Percentiles rank a stretch among this genome's conserved stretches.
Conservation (phyloP, 2,888 invertebrate genomes). For the Sussaba pulchella region DNA sequence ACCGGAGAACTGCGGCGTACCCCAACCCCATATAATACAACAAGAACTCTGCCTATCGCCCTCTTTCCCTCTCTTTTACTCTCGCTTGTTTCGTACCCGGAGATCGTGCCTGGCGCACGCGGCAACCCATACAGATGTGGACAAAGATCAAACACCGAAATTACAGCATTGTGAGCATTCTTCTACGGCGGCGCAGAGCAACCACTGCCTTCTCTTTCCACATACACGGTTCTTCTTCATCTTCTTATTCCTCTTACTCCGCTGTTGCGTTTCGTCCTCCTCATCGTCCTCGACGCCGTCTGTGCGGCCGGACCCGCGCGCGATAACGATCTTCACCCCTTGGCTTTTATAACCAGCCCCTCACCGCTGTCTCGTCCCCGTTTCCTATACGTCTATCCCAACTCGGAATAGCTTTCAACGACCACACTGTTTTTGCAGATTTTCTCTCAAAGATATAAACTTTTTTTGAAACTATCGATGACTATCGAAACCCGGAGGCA, state of each 20-base stretch:
- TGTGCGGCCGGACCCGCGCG: conserved; percentile 37
- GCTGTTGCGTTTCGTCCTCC: conserved; percentile 39
- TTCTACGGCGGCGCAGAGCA: conserved; percentile 72
- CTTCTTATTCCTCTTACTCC: conserved; percentile 23
- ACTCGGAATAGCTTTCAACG: too few relatives aligned
- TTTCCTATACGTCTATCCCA: conserved; percentile 2
- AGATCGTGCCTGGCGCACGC: conserved; percentile 26
- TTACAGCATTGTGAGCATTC: conserved; percentile 83
- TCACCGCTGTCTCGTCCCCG: conserved; percentile 26
- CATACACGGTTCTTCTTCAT: conserved; percentile 34
- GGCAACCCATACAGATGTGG: conserved; percentile 49
- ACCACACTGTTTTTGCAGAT: too few relatives aligned
- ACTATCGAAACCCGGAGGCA: too few relatives aligned
- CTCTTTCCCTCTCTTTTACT: conserved; percentile 10
- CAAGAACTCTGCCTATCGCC: conserved; percentile 22
- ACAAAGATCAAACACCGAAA: conserved; percentile 83
- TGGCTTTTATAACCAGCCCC: conserved; percentile 41
- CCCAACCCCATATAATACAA: conserved; percentile 77
- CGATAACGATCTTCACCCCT: conserved; percentile 59
- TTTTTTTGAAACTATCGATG: too few relatives aligned
- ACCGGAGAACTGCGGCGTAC: conserved; percentile 38
- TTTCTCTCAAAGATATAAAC: too few relatives aligned
- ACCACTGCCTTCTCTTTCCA: conserved; percentile 54
- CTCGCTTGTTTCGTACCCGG: too few relatives aligned
- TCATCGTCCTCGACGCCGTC: conserved; percentile 37